Evolutionary conservation across 2,797 vertebrate genomes (phyloP), one percentile per base, ranked within the genome.

Genomic region (Pygocentrus nattereri): DNA sequence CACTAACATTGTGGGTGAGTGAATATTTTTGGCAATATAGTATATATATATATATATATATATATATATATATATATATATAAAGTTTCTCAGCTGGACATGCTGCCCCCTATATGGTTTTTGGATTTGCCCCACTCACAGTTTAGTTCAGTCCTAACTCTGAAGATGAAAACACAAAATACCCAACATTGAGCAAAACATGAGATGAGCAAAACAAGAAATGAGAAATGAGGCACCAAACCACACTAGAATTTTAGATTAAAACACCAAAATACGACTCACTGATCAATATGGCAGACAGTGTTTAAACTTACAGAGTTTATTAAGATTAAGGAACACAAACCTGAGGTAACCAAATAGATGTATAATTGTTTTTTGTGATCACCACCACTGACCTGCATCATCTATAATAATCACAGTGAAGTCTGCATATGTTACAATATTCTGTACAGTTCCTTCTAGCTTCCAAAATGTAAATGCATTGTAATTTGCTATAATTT

Each of bases 351-450:
- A 50, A 15, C 4, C 23, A 49, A 70, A 52, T 10, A 30, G 68
- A 25, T 71, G 19, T 30, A 8, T 49, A 30, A 30, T 52, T 71
- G 25, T 68, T 19, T 71, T 71, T 13, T 27, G 52, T 52, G 47
- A 50, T 50, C 47, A 30, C 44, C 4, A 11, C 15, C 25, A n/a
- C 47, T 27, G 47, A 23, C 44, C 47, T 49, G 41, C 47, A 25
- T 1, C 41, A 67, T n/a, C 68, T 7, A 5, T 71, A 30, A 50
- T 19, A 52, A 30, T 15, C 23, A 18, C 47, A 30, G 4, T 47
- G 23, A 49, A 44, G 19, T 68, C 65, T 68, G 11, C 64, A 67
- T 67, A 67, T 67, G 31, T 67, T 12, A 21, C 34, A 67, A 67
- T 67, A 67, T 41, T 8, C n/a, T 38, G 31, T n/a, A 10, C 11